These are phyloP conservation scores for Chesias legatella DNA, from an alignment of 2,888 invertebrate species.

Conservation along the genomic window DNA sequence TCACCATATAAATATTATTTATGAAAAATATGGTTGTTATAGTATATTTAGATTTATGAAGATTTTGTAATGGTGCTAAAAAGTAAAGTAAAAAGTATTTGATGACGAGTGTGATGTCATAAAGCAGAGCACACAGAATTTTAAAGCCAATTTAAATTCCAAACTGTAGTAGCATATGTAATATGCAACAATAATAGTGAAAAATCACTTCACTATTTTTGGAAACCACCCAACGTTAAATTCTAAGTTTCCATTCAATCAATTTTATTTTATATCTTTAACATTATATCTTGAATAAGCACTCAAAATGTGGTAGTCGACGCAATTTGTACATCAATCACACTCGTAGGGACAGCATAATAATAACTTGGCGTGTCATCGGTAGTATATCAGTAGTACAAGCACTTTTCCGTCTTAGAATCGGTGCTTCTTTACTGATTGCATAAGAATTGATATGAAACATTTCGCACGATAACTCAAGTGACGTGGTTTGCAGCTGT, in stretches of 20 bases:
- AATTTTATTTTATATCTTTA: constrained; percentile 6
- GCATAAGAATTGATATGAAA: constrained; percentile 51
- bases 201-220: no score
- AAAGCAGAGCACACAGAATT: no score
- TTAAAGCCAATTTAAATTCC: no score
- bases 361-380: background rate
- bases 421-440: constrained; percentile 59
- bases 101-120: no score
- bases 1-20: no score
- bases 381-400: constrained; percentile 11
- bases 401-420: constrained; percentile 47
- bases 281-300: constrained; percentile 8
- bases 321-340: constrained; percentile 38
- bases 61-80: no score
- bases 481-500: background rate
- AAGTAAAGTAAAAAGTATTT: no score
- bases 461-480: background rate
- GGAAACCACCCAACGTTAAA: no score
- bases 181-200: no score
- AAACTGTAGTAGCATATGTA: no score
- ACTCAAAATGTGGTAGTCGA: constrained; percentile 18
- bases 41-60: no score
- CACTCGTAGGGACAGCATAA: constrained; percentile 31
- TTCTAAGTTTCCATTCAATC: background rate
- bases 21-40: no score